These are phyloP conservation scores for Harpagoxenus sublaevis DNA, from an alignment of 2,888 invertebrate species.

Conservation along the genomic window DNA sequence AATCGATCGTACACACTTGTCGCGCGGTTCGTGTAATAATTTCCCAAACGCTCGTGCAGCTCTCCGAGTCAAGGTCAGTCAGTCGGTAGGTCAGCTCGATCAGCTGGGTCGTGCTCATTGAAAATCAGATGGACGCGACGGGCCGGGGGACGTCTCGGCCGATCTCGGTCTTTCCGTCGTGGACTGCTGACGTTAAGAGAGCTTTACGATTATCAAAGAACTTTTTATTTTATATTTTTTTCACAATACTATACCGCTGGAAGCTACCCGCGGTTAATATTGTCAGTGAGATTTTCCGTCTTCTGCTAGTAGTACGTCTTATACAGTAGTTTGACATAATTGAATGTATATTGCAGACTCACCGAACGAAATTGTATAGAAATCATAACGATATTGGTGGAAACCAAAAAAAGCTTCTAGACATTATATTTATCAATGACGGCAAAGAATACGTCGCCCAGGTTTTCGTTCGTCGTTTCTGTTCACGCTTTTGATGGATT, in stretches of 20 bases:
- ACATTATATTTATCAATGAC: slow-evolving; percentile 97
- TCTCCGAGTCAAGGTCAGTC: slow-evolving; percentile 11
- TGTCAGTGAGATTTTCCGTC: not conserved
- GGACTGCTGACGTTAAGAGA: not conserved
- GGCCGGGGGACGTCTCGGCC: not conserved
- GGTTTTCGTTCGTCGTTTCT: not conserved
- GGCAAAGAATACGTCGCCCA: slow-evolving; percentile 96
- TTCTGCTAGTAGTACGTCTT: not conserved
- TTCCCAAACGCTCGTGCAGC: not conserved
- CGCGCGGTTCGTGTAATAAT: not conserved
- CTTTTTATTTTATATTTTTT: not conserved
- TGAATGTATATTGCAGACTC: slow-evolving; percentile 89
- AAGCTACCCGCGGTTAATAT: not conserved
- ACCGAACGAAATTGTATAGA: slow-evolving; percentile 99
- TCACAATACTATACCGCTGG: no score
- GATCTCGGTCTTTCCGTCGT: not conserved
- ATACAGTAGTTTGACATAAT: not conserved
- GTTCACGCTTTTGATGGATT: not conserved
- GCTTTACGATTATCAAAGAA: not conserved
- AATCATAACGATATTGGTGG: slow-evolving; percentile 95
- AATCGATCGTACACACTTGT: not conserved
- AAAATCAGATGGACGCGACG: not conserved
- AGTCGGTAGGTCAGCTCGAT: slow-evolving; percentile 1
- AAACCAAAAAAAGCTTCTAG: slow-evolving; percentile 91
- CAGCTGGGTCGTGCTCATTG: not conserved